A percentile compares a stretch with the other conserved stretches of the same genome.
These are phyloP conservation scores for Xiphydria camelus DNA, from an alignment of 2,888 invertebrate genomes.

Conservation along the genomic window DNA sequence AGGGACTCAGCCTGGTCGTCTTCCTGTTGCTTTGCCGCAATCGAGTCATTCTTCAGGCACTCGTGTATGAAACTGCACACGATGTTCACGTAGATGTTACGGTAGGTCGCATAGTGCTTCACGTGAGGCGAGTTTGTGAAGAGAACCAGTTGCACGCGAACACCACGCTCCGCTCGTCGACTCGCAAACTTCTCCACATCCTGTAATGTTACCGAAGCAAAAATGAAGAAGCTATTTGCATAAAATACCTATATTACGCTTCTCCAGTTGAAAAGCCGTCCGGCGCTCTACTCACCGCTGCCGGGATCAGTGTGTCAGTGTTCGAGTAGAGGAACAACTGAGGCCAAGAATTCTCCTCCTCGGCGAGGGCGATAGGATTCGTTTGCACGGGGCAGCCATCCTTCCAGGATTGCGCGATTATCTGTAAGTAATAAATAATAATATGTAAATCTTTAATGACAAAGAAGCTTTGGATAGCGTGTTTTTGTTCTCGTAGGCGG, in stretches of 20 bases:
- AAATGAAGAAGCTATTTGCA: neutral
- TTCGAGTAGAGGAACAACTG: slow-evolving; percentile 76
- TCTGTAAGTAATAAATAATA: slow-evolving; percentile 51
- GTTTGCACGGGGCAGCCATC: slow-evolving; percentile 57
- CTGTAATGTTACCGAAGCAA: no score
- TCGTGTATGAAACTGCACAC: slow-evolving; percentile 66
- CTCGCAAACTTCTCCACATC: slow-evolving; percentile 71
- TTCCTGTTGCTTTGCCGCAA: neutral
- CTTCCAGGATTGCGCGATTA: slow-evolving; percentile 52
- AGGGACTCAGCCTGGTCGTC: slow-evolving; percentile 16
- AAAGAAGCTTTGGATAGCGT: no score
- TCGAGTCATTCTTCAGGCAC: slow-evolving; percentile 55
- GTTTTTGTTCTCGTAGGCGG: no score
- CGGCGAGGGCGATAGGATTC: slow-evolving; percentile 65
- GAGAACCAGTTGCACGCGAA: slow-evolving; percentile 65
- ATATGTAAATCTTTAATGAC: slow-evolving; percentile 8
- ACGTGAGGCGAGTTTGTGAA: slow-evolving; percentile 78
- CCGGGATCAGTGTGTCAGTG: slow-evolving; percentile 69
- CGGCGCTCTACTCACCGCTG: slow-evolving; percentile 60
- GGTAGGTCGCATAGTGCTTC: slow-evolving; percentile 69
- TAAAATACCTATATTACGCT: no score
- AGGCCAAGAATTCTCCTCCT: slow-evolving; percentile 66
- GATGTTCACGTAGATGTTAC: slow-evolving; percentile 65
- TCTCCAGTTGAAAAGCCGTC: no score
- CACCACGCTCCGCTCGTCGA: slow-evolving; percentile 63